These are phyloP conservation scores for Drosophila anomelani DNA, from an alignment of 2,888 invertebrate species.

Conservation along the genomic window DNA sequence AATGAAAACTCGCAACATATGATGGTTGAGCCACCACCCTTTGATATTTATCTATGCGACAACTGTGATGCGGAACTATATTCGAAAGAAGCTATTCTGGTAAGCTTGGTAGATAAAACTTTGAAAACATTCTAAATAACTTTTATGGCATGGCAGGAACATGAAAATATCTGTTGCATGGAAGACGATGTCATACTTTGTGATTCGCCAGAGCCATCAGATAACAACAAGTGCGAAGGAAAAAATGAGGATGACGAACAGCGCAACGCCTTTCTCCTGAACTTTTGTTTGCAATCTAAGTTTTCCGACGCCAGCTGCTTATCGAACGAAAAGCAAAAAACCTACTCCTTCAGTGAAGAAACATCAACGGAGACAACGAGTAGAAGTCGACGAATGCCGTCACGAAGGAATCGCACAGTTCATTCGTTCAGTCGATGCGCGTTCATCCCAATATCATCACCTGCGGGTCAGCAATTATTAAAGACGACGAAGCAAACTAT, in stretches of 20 bases:
- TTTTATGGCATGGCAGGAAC: slow-evolving; percentile 82
- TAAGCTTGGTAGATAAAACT: slow-evolving; percentile 65
- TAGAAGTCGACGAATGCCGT: slow-evolving; percentile 82
- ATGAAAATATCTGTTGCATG: slow-evolving; percentile 85
- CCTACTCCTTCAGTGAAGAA: slow-evolving; percentile 61
- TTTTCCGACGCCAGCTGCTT: slow-evolving; percentile 34
- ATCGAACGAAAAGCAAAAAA: slow-evolving; percentile 55
- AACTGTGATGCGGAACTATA: slow-evolving; percentile 91
- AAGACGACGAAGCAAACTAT: slow-evolving; percentile 85
- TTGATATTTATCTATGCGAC: slow-evolving; percentile 91
- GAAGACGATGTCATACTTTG: slow-evolving; percentile 84
- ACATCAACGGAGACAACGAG: slow-evolving; percentile 56
- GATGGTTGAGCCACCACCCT: slow-evolving; percentile 86
- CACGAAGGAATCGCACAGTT: slow-evolving; percentile 84
- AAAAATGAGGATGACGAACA: slow-evolving; percentile 79
- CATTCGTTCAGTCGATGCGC: slow-evolving; percentile 85
- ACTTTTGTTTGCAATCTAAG: slow-evolving; percentile 84
- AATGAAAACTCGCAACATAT: slow-evolving; percentile 84
- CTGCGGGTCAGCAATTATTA: slow-evolving; percentile 85
- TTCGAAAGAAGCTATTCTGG: slow-evolving; percentile 86
- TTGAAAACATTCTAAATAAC: too few relatives aligned
- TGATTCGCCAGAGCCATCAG: slow-evolving; percentile 82
- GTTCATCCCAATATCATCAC: slow-evolving; percentile 86
- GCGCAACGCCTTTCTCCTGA: slow-evolving; percentile 85
- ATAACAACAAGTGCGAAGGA: slow-evolving; percentile 58